Percentiles rank a stretch among this genome's conserved stretches.
These are phyloP conservation scores for Tetranychus piercei DNA, from an alignment of 2,888 invertebrate species.

Conservation along the genomic window DNA sequence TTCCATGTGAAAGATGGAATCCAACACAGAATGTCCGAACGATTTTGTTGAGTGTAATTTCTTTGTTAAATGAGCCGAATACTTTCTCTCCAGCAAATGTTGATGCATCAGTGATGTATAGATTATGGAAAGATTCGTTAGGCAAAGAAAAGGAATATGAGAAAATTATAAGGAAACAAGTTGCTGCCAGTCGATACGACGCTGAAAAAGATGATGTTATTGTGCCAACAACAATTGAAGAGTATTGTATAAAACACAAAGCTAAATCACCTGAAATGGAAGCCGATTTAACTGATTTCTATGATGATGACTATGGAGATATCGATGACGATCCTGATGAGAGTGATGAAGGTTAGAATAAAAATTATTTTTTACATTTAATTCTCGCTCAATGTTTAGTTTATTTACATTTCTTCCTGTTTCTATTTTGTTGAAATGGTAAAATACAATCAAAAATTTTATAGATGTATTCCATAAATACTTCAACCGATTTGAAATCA, in stretches of 20 bases:
- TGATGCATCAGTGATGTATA: slow-evolving; percentile 97
- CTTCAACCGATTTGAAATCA: no score
- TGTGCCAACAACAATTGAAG: slow-evolving; percentile 90
- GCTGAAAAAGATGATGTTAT: slow-evolving; percentile 91
- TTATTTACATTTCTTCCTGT: no score
- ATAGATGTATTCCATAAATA: no score
- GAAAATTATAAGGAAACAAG: slow-evolving; percentile 96
- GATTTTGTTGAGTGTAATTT: slow-evolving; percentile 90
- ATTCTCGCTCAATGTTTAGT: no score
- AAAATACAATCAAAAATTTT: no score
- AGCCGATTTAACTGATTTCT: slow-evolving; percentile 84
- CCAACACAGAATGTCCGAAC: slow-evolving; percentile 99
- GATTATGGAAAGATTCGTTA: slow-evolving; percentile 93
- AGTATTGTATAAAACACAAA: slow-evolving; percentile 78
- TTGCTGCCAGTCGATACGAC: slow-evolving; percentile 76
- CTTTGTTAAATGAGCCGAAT: slow-evolving; percentile 95
- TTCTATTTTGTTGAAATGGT: no score
- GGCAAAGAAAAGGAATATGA: slow-evolving; percentile 97
- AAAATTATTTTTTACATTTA: no score
- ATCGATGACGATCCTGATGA: slow-evolving; percentile 34
- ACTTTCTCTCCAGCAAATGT: slow-evolving; percentile 99
- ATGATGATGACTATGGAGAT: slow-evolving; percentile 51
- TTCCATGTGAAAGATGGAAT: slow-evolving; percentile 99
- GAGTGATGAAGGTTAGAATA: slow-evolving; percentile 24
- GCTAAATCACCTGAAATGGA: slow-evolving; percentile 60